These are phyloP conservation scores for Apoda limacodes DNA, from an alignment of 2,888 invertebrate genomes.

Conservation along the genomic window DNA sequence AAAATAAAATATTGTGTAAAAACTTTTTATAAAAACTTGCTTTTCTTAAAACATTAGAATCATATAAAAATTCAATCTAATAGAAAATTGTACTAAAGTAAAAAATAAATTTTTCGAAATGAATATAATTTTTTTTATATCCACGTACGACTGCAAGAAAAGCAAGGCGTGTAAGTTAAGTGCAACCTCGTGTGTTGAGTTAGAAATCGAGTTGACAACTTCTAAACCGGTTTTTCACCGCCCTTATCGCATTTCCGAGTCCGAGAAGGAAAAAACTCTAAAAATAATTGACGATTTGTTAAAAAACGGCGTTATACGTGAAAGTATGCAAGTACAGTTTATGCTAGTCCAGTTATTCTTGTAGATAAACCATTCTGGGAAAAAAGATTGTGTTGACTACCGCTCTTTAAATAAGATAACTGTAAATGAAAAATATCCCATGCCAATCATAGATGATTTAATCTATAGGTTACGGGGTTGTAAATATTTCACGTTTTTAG, in stretches of 20 bases:
- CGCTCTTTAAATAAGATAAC: conserved; percentile 4
- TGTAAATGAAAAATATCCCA: conserved; percentile 20
- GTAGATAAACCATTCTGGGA: conserved; percentile 1
- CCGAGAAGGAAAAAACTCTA: conserved; percentile 7
- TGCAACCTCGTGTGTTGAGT: conserved; percentile 14
- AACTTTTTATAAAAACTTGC: no score
- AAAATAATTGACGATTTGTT: conserved; percentile 12
- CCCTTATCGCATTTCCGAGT: conserved; percentile 17
- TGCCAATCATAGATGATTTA: conserved; percentile 32
- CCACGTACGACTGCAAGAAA: no score
- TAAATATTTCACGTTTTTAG: conserved; percentile 23
- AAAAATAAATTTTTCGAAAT: no score
- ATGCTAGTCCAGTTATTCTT: conserved; percentile 2
- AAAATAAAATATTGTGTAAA: no score
- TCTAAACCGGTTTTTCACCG: conserved; percentile 14
- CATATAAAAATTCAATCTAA: no score
- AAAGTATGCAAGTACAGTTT: conserved; percentile 6
- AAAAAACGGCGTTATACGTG: conserved; percentile 9
- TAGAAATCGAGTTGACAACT: conserved; percentile 13
- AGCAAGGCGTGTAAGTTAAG: no score
- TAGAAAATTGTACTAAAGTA: no score
- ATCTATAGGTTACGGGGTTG: conserved; percentile 21
- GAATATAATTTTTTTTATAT: no score
- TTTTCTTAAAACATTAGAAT: no score
- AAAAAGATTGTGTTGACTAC: conserved; percentile 7